phyloP scores from a whole-genome alignment of 2,113 vertebrate genomes.

The Nothoprocta pentlandii region DNA sequence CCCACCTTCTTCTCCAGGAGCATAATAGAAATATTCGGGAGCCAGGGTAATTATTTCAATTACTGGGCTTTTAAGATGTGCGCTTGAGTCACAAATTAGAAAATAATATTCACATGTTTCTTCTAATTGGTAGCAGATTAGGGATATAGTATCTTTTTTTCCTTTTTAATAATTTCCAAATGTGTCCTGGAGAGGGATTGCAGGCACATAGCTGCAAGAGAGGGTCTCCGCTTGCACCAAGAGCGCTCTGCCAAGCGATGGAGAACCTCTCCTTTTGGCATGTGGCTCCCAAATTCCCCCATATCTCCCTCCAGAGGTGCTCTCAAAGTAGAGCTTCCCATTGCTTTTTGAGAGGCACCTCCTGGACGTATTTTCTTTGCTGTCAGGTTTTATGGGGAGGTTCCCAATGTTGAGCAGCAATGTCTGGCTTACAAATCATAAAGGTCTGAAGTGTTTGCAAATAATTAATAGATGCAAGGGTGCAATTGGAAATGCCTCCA shows the following conservation, averaged over 20 bases:
- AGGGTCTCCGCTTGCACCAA: background rate
- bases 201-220: background rate
- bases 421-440: conserved; percentile 35
- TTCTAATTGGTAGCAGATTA: conserved; percentile 83
- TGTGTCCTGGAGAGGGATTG: conserved; percentile 59
- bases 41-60: conserved; percentile 84
- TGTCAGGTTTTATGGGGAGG: conserved; percentile 19
- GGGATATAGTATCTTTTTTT: conserved; percentile 68
- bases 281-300: background rate
- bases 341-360: conserved; percentile 22
- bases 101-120: conserved; percentile 83
- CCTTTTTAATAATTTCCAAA: conserved; percentile 79
- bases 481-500: background rate
- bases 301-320: background rate
- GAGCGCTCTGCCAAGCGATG: background rate
- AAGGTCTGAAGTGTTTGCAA: conserved; percentile 2
- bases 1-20: conserved; percentile 38
- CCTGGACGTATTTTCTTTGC: background rate
- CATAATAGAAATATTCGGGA: conserved; percentile 76
- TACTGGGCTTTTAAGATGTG: conserved; percentile 81
- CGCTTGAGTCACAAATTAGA: conserved; percentile 79
- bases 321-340: background rate
- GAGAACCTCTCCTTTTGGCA: background rate
- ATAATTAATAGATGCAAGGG: conserved; percentile 9
- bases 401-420: conserved; percentile 27